These are phyloP conservation scores for Cheirogaleus medius DNA, from an alignment of 2,113 vertebrate genomes.

Conservation along the genomic window DNA sequence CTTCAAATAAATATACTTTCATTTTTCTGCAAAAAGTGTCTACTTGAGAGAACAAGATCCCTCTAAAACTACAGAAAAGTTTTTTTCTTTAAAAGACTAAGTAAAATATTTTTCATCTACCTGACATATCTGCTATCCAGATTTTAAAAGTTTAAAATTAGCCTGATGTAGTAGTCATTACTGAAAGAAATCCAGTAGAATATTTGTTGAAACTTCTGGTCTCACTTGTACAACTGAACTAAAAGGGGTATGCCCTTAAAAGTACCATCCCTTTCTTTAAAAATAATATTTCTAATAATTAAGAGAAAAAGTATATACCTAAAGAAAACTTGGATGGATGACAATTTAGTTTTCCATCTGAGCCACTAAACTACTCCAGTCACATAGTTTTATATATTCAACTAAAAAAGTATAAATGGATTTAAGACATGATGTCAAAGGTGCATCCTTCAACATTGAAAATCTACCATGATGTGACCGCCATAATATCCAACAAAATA, in stretches of 20 bases:
- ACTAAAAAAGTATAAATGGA: neutral
- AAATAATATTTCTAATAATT: neutral
- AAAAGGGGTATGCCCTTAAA: neutral
- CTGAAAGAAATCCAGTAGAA: neutral
- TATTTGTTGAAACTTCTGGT: neutral
- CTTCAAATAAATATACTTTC: conserved; percentile 19
- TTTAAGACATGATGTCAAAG: neutral
- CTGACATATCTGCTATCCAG: neutral
- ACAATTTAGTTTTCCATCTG: neutral
- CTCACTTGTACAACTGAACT: neutral
- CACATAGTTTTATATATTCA: neutral
- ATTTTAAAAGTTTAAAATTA: conserved; percentile 24
- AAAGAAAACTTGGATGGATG: neutral
- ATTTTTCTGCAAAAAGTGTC: neutral
- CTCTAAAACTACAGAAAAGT: neutral
- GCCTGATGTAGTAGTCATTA: neutral
- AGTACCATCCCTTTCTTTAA: neutral
- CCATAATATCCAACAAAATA: neutral
- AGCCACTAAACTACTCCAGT: neutral
- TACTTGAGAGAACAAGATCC: neutral
- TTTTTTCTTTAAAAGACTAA: conserved; percentile 9
- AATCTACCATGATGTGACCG: neutral
- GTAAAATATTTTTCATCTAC: neutral
- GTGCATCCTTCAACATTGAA: neutral
- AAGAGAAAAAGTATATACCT: neutral